Base-by-base conservation (phyloP, 1,140 invertebrate species). In the Drosophila setifemur region DNA sequence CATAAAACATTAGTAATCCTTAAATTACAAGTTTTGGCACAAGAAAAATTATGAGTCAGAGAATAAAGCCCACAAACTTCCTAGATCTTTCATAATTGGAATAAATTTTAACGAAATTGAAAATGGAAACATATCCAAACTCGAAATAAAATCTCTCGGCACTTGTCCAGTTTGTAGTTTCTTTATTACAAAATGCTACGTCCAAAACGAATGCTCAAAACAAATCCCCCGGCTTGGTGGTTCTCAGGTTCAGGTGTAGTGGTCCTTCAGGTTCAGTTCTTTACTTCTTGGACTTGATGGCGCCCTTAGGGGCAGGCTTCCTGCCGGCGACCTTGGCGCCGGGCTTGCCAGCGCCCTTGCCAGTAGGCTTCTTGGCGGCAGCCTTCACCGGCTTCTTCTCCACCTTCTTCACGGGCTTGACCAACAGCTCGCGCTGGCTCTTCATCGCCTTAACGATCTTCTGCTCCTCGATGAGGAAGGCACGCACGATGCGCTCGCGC, bases 401-500 rank as follows among this genome's bases (percentile, higher is more conserved):
- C 40, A 55, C 55, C 3, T 40, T 68, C 69, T 72, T 72, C 0
- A 72, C 69, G 2, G 68, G 67, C 54, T 72, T 72, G 4, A 72
- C 69, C 11, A 72, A 33, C 1, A 68, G 68, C 28, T 72, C 69
- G 42, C 69, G 69, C 55, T 72, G 69, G 40, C 67, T 72, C 69
- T 72, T 72, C 31, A 72, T 54, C 4, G 69, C 68, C 68, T 72
- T 72, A 26, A 72, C 69, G 33, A 72, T 72, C 47, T 72, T 72
- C 47, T 72, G 69, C 47, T 72, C 69, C 55, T 99, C 98, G 91
- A 99, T 98, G 33, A 99, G 93, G 93, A 99, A 99, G 86, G 98
- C 98, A 90, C 98, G 93, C 48, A 99, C 95, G 88, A 99, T 99
- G 91, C 97, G 96, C 92, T 97, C 96, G 90, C 97, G 96, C 14